Evolutionary conservation across 2,888 invertebrate genomes (phyloP), one percentile per base, ranked within the genome.

Genomic region (Ischnus inquisitorius): DNA sequence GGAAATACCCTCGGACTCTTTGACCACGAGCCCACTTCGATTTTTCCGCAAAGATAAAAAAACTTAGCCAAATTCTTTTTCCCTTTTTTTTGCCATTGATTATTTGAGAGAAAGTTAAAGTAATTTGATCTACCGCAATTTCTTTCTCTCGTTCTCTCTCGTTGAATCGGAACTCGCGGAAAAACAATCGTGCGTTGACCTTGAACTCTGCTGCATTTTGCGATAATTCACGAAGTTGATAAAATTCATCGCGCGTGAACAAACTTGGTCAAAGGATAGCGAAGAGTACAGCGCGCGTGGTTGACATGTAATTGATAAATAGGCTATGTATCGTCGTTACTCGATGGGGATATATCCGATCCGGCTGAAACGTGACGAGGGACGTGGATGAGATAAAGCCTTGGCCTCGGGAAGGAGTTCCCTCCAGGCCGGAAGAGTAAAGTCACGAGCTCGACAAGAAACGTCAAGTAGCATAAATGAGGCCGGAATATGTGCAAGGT

Each of bases 401-500:
- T 64, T 71, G 79, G 28, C 71, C 64, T 43, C 71, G 54, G 28
- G 14, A 62, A 51, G 54, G 28, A 41, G 19, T 54, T 57, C 57
- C 16, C 6, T 39, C 16, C 41, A 28, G 12, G 41, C 12, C n/a
- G 14, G 46, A 64, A 79, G 71, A 12, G 19, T 43, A 22, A 51
- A 34, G 25, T 28, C 22, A 28, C 14, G 43, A 65, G 65, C 22
- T 14, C 43, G 10, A 14, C 28, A 34, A 43, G 67, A 22, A 22
- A 67, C 12, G 25, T 1, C n/a, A 60, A 60, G 28, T 60, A 16
- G 8, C 57, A 57, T n/a, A 28, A 57, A 57, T 67, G 85, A 54
- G 64, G 71, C 41, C n/a, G 28, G 64, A n/a, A 64, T 60, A 62
- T 22, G 34, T 48, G 43, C 71, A 68, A 71, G 76, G 60, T 64